Conservation (phyloP, 53 echinoderm and acorn worm species). For the Hippasteria phrygiana region DNA sequence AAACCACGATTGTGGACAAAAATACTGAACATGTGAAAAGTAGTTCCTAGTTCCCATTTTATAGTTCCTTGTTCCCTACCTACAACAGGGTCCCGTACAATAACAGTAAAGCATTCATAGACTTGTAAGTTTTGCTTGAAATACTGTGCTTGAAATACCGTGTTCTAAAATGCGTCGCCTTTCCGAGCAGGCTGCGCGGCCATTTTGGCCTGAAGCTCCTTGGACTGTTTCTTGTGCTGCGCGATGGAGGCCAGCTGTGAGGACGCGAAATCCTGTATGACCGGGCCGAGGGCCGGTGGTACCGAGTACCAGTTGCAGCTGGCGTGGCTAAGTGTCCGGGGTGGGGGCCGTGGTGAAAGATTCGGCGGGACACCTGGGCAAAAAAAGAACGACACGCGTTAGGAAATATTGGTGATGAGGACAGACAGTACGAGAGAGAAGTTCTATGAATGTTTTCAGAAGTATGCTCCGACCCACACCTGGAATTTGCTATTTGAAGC, state of each 20-base stretch:
- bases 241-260: slow-evolving; percentile 88
- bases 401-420: no score
- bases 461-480: no score
- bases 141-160: no score
- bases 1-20: not conserved
- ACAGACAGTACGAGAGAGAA: no score
- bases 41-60: not conserved
- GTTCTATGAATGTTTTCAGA: no score
- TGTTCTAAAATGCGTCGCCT: not conserved
- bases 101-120: no score
- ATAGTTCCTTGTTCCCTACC: no score
- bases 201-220: slow-evolving; percentile 25
- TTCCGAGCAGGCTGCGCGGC: slow-evolving; percentile 14
- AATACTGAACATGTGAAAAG: not conserved
- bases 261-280: slow-evolving; percentile 87
- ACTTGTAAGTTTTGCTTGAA: no score
- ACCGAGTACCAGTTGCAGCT: slow-evolving; percentile 78
- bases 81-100: no score
- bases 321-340: slow-evolving; percentile 44
- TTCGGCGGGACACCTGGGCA: slow-evolving; percentile 61
- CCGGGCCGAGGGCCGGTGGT: slow-evolving; percentile 83
- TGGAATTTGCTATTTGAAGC: no score
- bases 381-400: no score
- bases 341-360: slow-evolving; percentile 72
- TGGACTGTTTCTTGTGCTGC: slow-evolving; percentile 74